Base-by-base conservation (phyloP, 1,140 invertebrate species). In the Mycetomoellerius zeteki region DNA sequence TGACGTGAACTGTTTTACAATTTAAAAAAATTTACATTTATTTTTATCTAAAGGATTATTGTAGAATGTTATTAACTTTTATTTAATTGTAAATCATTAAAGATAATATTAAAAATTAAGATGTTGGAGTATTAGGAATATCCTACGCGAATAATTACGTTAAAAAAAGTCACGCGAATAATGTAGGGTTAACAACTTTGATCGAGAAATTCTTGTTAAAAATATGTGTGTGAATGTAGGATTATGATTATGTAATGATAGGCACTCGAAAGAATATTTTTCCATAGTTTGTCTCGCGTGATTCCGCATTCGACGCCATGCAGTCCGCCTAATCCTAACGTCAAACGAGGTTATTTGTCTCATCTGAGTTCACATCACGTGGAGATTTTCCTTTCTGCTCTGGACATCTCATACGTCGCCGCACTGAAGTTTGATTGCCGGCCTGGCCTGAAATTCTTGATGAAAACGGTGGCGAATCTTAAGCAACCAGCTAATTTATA, bases 401-500 rank as follows among this genome's bases (percentile, higher is more conserved):
- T 99, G 60, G 97, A 98, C 85, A 96, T 98, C 52, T 98, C 98
- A 2, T 98, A 98, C 92, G 96, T 96, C 24, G 96, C 98, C 52
- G 97, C 98, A 0, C 96, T 97, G 91, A 97, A 98, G 90, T 99
- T 99, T 94, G 98, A 99, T 93, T 96, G 96, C 8, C 96, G 98
- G 24, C 98, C 98, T 0, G 98, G 98, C 0, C 95, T 99, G 8
- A 99, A 99, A 94, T 99, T 99, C 94, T 96, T 99, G 6, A 97
- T 99, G 64, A 98, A 99, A 94, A 99, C 99, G 96, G 98, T 99
- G 0, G 98, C 97, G 0, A 97, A 98, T 91, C 96, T 98, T 77
- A 97, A 98, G 56, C 97, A 98, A 90, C 98, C 98, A 14, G 98
- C 98, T 0, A 99, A 99, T 95, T 94, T 99, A 21, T 99, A 99